Conservation (phyloP, 2,113 vertebrate genomes). For the Deroptyus accipitrinus region DNA sequence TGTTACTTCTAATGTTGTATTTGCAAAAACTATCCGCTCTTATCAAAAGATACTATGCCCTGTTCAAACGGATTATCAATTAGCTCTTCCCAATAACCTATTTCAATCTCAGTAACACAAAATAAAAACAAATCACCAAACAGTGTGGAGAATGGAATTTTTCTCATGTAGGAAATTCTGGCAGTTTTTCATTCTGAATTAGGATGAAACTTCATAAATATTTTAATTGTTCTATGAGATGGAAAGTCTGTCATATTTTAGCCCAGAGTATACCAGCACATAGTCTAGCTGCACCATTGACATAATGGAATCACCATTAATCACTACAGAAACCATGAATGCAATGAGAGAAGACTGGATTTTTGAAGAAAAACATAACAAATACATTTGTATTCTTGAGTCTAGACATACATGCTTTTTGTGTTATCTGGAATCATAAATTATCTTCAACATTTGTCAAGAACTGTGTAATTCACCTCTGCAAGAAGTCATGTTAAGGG, state of each 20-base stretch:
- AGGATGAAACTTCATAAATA: not conserved
- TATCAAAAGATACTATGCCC: not conserved
- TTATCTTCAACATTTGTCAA: not conserved
- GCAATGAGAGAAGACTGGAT: not conserved
- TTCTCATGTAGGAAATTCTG: not conserved
- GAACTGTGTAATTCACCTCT: not conserved
- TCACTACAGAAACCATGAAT: not conserved
- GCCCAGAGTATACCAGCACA: not conserved
- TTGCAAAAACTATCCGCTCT: not conserved
- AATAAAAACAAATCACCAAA: not conserved
- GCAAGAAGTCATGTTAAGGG: not conserved
- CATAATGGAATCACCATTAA: not conserved
- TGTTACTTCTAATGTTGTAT: not conserved
- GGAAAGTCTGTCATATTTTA: not conserved
- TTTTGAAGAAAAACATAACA: conserved; percentile 15
- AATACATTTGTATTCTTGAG: not conserved
- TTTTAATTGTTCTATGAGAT: not conserved
- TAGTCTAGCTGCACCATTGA: not conserved
- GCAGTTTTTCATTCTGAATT: not conserved
- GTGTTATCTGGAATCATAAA: not conserved
- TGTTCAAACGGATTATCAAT: not conserved
- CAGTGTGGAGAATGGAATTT: not conserved
- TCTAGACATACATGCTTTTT: not conserved
- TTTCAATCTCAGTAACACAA: not conserved
- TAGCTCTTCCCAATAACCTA: not conserved